Conservation (phyloP, 1,140 invertebrate species). For the Lepidurus arcticus region DNA sequence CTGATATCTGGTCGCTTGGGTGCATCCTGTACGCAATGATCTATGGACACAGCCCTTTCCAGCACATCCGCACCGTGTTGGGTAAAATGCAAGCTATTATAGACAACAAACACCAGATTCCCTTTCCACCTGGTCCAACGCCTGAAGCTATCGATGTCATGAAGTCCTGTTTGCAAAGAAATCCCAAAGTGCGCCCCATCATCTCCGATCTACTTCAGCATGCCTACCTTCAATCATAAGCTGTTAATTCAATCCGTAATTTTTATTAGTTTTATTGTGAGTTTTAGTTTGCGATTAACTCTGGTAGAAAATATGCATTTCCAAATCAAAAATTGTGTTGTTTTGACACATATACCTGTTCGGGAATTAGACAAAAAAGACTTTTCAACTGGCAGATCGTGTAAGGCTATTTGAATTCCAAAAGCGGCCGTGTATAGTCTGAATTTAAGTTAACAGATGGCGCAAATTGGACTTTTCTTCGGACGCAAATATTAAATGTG, state of each 20-base stretch:
- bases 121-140: slow-evolving; percentile 58
- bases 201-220: slow-evolving; percentile 63
- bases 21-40: slow-evolving; percentile 92
- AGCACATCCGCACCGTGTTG: slow-evolving; percentile 66
- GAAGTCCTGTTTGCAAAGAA: slow-evolving; percentile 60
- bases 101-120: slow-evolving; percentile 65
- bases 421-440: too few relatives aligned
- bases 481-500: not conserved
- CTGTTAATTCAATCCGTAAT: not conserved
- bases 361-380: too few relatives aligned
- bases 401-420: too few relatives aligned
- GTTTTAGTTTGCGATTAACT: not conserved
- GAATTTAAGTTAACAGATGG: not conserved
- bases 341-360: too few relatives aligned
- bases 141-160: slow-evolving; percentile 54
- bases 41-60: slow-evolving; percentile 86
- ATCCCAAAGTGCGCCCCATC: slow-evolving; percentile 62
- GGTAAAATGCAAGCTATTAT: slow-evolving; percentile 77
- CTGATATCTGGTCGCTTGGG: slow-evolving; percentile 95
- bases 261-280: not conserved
- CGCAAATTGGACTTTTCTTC: not conserved
- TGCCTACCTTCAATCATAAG: slow-evolving; percentile 50
- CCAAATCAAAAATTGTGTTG: too few relatives aligned
- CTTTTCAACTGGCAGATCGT: too few relatives aligned
- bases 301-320: too few relatives aligned